Conservation (phyloP, 2,797 vertebrate species). For the Xenentodon cancila region DNA sequence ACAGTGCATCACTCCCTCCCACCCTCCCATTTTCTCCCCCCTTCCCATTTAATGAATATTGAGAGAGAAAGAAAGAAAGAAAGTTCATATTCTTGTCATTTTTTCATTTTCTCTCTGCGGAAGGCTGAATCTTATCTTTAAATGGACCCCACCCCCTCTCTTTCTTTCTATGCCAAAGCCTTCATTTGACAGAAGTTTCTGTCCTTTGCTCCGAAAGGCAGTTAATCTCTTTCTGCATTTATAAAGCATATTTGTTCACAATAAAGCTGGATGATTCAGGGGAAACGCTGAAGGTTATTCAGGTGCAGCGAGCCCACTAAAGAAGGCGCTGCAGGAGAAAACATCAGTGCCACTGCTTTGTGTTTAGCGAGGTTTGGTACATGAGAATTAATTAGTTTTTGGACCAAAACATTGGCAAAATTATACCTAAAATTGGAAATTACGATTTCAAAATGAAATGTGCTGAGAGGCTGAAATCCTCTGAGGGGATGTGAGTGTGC, state of each 20-base stretch:
- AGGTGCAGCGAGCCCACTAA: not conserved
- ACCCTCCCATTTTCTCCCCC: conserved; percentile 19
- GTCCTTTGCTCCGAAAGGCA: conserved; percentile 64
- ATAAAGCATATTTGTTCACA: conserved; percentile 72
- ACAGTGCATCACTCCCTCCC: conserved; percentile 59
- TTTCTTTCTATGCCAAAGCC: conserved; percentile 39
- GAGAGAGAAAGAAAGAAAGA: conserved; percentile 39
- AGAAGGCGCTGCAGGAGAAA: too few relatives aligned
- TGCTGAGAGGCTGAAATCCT: too few relatives aligned
- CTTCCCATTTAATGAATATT: conserved; percentile 58
- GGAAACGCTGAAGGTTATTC: conserved; percentile 66
- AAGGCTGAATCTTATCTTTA: conserved; percentile 78
- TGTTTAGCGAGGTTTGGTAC: too few relatives aligned
- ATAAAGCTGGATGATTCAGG: conserved; percentile 58
- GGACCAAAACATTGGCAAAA: too few relatives aligned
- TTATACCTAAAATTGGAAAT: too few relatives aligned
- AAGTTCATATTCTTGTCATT: conserved; percentile 53
- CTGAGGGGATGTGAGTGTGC: too few relatives aligned
- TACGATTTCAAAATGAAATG: too few relatives aligned
- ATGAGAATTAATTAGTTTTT: too few relatives aligned
- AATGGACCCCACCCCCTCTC: conserved; percentile 53
- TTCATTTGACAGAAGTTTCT: conserved; percentile 50
- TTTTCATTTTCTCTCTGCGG: conserved; percentile 37
- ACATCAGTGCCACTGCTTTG: too few relatives aligned
- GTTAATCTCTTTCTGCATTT: conserved; percentile 66